A percentile compares a stretch with the other conserved stretches of the same genome.
These are phyloP conservation scores for Ips nitidus DNA, from an alignment of 1,140 invertebrate species.

Conservation along the genomic window DNA sequence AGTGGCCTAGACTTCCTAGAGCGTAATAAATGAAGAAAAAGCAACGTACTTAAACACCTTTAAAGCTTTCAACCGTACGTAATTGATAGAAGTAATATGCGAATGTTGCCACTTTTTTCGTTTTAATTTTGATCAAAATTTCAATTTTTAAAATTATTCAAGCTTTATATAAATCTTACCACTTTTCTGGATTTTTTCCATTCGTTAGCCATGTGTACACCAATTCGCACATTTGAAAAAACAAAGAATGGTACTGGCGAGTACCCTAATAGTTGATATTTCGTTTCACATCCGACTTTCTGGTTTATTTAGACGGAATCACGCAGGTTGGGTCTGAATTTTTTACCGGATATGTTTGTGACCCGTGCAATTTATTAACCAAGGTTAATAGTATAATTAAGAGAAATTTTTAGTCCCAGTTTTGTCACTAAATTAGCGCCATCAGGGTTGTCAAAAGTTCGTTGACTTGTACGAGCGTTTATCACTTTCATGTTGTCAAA, in stretches of 20 bases:
- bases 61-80: not conserved
- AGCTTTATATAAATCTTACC: no score
- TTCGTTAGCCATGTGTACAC: no score
- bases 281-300: slow-evolving; percentile 11
- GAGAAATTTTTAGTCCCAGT: no score
- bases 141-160: no score
- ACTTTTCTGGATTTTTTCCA: no score
- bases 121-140: not conserved
- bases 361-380: slow-evolving; percentile 14
- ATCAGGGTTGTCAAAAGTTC: no score
- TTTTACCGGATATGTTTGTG: slow-evolving; percentile 19
- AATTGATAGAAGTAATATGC: not conserved
- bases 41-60: slow-evolving; percentile 4
- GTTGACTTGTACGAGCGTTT: no score
- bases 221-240: no score
- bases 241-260: no score
- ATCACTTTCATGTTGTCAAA: no score
- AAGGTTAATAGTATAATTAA: slow-evolving; percentile 7
- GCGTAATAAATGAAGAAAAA: not conserved
- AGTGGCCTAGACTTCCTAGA: not conserved
- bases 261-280: no score
- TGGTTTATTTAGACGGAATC: slow-evolving; percentile 17
- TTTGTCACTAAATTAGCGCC: no score
- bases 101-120: not conserved
- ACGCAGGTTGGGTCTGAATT: slow-evolving; percentile 26